Evolutionary conservation across 2,797 vertebrate genomes (phyloP).

Genomic region (Tympanoctomys barrerae): DNA sequence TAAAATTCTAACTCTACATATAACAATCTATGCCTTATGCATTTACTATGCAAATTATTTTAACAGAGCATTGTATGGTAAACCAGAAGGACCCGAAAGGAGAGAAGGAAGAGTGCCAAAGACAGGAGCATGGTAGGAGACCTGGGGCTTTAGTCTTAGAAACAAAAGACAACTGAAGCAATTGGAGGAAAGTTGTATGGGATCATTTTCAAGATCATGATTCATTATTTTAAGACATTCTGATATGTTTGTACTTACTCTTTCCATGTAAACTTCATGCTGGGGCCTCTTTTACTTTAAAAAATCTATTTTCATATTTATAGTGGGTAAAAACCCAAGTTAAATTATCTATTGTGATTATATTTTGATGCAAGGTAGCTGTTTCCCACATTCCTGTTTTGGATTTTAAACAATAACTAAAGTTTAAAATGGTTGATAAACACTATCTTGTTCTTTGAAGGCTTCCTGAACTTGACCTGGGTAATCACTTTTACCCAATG

Average conservation of each 20-base stretch:
- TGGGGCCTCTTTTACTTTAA: background rate
- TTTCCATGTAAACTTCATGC: constrained; percentile 32
- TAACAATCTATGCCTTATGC: background rate
- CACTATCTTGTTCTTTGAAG: background rate
- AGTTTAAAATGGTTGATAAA: background rate
- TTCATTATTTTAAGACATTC: constrained; percentile 1
- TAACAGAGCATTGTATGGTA: constrained; percentile 12
- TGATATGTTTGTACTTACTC: background rate
- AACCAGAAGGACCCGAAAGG: background rate
- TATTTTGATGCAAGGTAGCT: background rate
- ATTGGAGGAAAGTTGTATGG: background rate
- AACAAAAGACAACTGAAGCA: background rate
- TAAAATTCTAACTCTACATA: background rate
- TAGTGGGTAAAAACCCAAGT: background rate
- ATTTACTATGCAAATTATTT: constrained; percentile 34
- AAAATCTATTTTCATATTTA: constrained; percentile 47
- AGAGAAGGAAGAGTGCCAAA: background rate
- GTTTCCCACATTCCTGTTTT: constrained; percentile 13
- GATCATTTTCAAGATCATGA: constrained; percentile 34
- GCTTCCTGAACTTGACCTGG: background rate
- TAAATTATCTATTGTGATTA: constrained; percentile 18
- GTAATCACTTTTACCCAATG: background rate
- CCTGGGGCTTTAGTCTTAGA: background rate
- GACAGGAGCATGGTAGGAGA: background rate
- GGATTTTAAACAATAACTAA: constrained; percentile 15